Base-by-base conservation (phyloP, 1,140 invertebrate genomes). In the Notospermus geniculatus region DNA sequence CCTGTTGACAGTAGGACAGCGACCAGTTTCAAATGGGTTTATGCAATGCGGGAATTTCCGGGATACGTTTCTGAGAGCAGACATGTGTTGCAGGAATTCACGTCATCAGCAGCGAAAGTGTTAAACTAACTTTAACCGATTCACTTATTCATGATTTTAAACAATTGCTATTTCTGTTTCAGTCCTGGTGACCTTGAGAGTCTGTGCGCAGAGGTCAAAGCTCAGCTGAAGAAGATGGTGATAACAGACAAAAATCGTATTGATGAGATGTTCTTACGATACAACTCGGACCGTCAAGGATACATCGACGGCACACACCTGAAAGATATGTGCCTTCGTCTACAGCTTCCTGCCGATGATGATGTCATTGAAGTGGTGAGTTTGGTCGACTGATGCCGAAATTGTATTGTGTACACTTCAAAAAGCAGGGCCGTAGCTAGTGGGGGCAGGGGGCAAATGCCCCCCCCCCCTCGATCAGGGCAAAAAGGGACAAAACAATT, bases 251-350 rank as follows among this genome's bases (percentile, higher is more conserved):
- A 75, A 56, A 69, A 70, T 7, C 66, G 78, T 2, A 71, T 81
- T 2, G 76, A 80, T 69, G 75, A 75, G 60, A 77, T 82, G 77
- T 82, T 82, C 70, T 68, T 81, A 9, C 62, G 74, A 15, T 78
- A 79, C 57, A 69, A 82, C 68, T 71, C 64, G 19, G 73, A 80
- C 57, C 66, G 78, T 54, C 73, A 71, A 23, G 79, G 79, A 23
- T 80, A 52, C 61, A 75, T 82, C 59, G 74, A 71, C 61, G 70
- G 68, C 32, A 68, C 72, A 30, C 78, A 80, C 59, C 71, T 82
- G 64, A 66, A 69, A 25, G 73, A 78, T 41, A 62, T 80, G 9
- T 79, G 76, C 59, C 59, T 68, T 39, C 64, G 70, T 36, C 61
- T 79, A 45, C 73, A 79, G 58, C 71, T 82, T 29, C 80, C 80